Evolutionary conservation across 2,797 vertebrate species (phyloP).

Genomic region (Brachymystax lenok): DNA sequence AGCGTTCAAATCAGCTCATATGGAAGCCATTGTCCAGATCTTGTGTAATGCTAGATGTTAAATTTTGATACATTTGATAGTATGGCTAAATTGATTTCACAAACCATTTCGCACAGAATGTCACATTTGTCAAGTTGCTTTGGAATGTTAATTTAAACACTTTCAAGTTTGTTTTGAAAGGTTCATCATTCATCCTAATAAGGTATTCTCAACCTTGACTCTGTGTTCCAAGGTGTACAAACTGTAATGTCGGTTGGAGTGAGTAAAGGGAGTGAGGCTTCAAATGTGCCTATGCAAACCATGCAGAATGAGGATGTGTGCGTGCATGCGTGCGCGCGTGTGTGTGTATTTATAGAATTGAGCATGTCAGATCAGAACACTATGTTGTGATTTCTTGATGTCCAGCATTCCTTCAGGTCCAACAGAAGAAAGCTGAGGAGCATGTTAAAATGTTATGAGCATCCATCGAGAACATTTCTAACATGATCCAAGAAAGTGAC

Average conservation of each 20-base stretch:
- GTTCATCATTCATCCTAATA: conserved; percentile 30
- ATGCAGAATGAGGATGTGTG: neutral
- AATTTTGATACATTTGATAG: conserved; percentile 39
- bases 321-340: neutral
- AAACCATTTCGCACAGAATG: conserved; percentile 37
- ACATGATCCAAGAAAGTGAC: conserved; percentile 40
- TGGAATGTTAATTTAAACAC: conserved; percentile 41
- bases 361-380: conserved; percentile 18
- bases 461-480: conserved; percentile 44
- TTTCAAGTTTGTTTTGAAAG: conserved; percentile 18
- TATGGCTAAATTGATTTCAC: conserved; percentile 38
- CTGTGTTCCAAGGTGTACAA: neutral
- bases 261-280: neutral
- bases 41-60: conserved; percentile 40
- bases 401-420: conserved; percentile 35
- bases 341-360: conserved; percentile 23
- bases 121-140: conserved; percentile 35
- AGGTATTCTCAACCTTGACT: conserved; percentile 21
- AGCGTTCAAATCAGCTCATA: conserved; percentile 27
- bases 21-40: conserved; percentile 38
- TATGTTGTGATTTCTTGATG: conserved; percentile 44
- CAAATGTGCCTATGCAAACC: conserved; percentile 7
- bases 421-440: conserved; percentile 40
- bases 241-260: neutral
- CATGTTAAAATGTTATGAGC: conserved; percentile 46